Conservation (phyloP, 2,888 invertebrate species). For the Plebejus argus region DNA sequence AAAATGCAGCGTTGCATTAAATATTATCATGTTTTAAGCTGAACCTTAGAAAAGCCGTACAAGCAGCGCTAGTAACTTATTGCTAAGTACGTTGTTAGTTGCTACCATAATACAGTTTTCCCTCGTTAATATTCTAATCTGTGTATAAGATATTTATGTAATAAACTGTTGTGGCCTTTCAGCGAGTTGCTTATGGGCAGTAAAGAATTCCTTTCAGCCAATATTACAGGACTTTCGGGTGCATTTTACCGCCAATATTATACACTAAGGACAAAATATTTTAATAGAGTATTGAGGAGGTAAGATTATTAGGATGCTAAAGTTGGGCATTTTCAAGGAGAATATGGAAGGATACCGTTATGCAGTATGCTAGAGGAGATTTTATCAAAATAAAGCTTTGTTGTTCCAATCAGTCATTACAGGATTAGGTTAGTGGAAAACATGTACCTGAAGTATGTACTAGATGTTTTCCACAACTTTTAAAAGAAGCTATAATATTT, state of each 20-base stretch:
- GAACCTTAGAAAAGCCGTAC: not conserved
- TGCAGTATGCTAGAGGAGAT: no score
- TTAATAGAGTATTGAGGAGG: not conserved
- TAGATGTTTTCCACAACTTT: no score
- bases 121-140: constrained; percentile 25
- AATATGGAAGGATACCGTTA: no score
- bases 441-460: no score
- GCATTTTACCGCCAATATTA: not conserved
- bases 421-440: no score
- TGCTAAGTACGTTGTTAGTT: not conserved
- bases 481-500: no score
- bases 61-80: not conserved
- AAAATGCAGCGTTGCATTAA: no score
- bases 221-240: constrained; percentile 6
- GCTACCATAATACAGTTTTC: not conserved
- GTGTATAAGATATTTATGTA: constrained; percentile 14
- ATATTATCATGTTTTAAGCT: no score
- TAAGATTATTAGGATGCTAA: constrained; percentile 4
- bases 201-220: constrained; percentile 26
- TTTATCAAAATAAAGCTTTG: no score
- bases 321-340: not conserved
- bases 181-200: constrained; percentile 11
- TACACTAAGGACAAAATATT: not conserved
- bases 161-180: constrained; percentile 28
- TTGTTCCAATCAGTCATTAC: no score